Conservation (phyloP, 2,888 invertebrate species). For the Poecilobothrus nobilitatus region DNA sequence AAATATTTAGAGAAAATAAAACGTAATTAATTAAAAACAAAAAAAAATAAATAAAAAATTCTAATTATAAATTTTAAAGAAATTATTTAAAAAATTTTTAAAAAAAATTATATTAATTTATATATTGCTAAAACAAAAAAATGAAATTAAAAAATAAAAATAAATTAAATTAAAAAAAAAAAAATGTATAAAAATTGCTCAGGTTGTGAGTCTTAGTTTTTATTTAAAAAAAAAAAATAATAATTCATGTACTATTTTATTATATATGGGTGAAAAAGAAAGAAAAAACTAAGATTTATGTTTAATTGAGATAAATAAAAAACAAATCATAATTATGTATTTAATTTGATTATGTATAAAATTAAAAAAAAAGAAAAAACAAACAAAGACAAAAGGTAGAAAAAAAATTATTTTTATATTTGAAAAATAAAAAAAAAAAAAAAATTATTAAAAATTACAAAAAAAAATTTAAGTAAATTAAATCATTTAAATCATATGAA, state of each 20-base stretch:
- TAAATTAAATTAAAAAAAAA: too few relatives aligned
- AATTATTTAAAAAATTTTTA: not conserved
- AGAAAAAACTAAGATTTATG: slow-evolving; percentile 13
- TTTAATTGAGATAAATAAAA: not conserved
- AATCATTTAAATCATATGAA: too few relatives aligned
- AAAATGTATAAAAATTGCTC: slow-evolving; percentile 11
- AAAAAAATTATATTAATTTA: not conserved
- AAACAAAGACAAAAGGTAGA: too few relatives aligned
- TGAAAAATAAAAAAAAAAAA: too few relatives aligned
- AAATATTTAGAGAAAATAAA: not conserved
- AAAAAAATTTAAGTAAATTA: too few relatives aligned
- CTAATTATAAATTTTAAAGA: too few relatives aligned
- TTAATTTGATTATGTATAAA: not conserved
- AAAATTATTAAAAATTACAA: too few relatives aligned
- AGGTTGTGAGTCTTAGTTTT: slow-evolving; percentile 18
- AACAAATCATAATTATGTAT: not conserved
- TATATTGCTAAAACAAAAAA: not conserved
- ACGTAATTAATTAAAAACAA: not conserved
- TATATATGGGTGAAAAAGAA: not conserved
- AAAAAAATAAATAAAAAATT: not conserved
- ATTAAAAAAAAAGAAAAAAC: not conserved
- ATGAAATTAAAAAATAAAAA: not conserved
- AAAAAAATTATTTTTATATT: too few relatives aligned
- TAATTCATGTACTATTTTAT: not conserved
- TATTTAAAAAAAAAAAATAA: not conserved